A percentile compares a stretch with the other conserved stretches of the same genome.
phyloP scores from a whole-genome alignment of 2,113 vertebrate species.

The Motacilla tschutschensis region DNA sequence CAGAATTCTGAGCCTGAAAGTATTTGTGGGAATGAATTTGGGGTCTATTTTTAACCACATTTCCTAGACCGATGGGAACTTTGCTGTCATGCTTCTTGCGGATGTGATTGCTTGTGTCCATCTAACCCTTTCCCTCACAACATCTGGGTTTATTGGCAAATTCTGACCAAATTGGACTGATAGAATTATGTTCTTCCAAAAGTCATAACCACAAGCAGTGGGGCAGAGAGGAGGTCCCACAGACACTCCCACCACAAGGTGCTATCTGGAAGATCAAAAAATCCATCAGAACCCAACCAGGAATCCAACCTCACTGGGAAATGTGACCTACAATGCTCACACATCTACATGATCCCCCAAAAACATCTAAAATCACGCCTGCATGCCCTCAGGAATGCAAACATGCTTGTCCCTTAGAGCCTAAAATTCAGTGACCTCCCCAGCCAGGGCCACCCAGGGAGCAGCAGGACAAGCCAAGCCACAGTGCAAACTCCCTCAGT shows the following conservation, averaged over 20 bases:
- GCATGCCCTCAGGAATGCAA: not conserved
- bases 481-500: accelerated
- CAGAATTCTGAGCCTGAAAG: not conserved
- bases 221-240: not conserved
- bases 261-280: not conserved
- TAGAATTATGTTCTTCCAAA: not conserved
- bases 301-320: not conserved
- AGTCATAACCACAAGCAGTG: not conserved
- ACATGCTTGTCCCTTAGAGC: not conserved
- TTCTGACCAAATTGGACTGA: not conserved
- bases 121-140: not conserved
- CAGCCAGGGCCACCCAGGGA: not conserved
- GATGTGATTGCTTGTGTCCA: not conserved
- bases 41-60: not conserved
- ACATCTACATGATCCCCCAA: accelerated
- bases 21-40: not conserved
- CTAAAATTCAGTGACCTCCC: not conserved
- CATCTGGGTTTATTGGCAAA: not conserved
- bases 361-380: not conserved
- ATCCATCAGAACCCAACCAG: accelerated
- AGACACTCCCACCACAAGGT: not conserved
- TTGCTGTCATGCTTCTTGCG: not conserved
- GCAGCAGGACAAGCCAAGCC: not conserved
- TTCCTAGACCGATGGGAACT: not conserved
- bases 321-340: not conserved